phyloP scores from a whole-genome alignment of 2,113 vertebrate genomes.

The Prinia subflava region DNA sequence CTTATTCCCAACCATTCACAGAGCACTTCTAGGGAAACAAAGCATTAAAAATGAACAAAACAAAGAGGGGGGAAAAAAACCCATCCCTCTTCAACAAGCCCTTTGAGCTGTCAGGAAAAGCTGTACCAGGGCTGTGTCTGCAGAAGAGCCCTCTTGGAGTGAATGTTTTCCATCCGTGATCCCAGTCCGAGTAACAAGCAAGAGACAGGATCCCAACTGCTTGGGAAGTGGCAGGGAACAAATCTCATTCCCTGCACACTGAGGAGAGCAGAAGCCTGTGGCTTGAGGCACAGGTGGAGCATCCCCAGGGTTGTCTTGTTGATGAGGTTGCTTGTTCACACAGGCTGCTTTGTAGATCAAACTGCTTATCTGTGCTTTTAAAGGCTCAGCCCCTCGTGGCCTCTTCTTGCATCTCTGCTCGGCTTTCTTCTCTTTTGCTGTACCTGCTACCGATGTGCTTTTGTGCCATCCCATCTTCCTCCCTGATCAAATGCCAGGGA shows the following conservation, averaged over 20 bases:
- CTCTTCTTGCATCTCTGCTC: conserved; percentile 58
- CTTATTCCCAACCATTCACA: background rate
- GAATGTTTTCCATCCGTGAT: background rate
- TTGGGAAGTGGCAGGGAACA: background rate
- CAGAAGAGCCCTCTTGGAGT: background rate
- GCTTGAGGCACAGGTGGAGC: conserved; percentile 32
- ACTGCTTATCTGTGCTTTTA: conserved; percentile 55
- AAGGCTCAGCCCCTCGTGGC: conserved; percentile 50
- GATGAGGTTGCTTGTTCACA: conserved; percentile 47
- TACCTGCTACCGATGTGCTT: conserved; percentile 19
- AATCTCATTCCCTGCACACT: background rate
- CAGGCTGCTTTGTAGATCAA: conserved; percentile 55
- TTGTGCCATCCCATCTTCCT: conserved; percentile 26
- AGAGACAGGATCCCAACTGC: fast-evolving
- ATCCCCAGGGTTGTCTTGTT: conserved; percentile 45
- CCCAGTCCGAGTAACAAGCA: background rate
- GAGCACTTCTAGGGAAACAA: conserved; percentile 2
- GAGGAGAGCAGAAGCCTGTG: background rate
- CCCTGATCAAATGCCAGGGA: conserved; percentile 27
- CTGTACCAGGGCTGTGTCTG: background rate
- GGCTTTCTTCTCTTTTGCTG: conserved; percentile 27
- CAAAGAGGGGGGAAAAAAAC: fast-evolving
- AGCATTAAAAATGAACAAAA: conserved; percentile 13
- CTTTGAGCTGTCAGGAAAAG: background rate
- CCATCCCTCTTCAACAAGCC: background rate